Percentiles rank a stretch among this genome's conserved stretches.
Evolutionary conservation across 2,888 invertebrate genomes (phyloP).

Genomic region (Chirona hameri): DNA sequence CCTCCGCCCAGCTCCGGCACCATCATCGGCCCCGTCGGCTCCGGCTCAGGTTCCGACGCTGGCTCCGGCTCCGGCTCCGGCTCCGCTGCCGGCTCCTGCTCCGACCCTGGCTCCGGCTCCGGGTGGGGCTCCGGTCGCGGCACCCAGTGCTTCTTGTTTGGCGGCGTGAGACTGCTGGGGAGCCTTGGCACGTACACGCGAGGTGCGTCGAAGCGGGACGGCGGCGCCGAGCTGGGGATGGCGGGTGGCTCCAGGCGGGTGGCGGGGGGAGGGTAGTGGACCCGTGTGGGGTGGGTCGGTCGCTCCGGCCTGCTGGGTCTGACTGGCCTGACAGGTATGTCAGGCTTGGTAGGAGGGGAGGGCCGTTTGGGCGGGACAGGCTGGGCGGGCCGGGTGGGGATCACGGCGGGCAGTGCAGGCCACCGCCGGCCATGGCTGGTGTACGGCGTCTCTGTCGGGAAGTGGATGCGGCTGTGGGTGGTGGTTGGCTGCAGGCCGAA

Average conservation of each 20-base stretch:
- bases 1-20: neutral
- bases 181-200: neutral
- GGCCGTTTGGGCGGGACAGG: neutral
- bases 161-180: neutral
- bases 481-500: no score
- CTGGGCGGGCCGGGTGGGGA: neutral
- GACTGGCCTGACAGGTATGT: neutral
- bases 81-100: neutral
- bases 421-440: no score
- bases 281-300: neutral
- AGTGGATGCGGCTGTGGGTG: neutral
- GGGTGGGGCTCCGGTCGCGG: no score
- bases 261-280: neutral
- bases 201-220: neutral
- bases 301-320: neutral
- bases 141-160: no score
- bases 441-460: neutral
- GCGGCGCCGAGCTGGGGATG: neutral
- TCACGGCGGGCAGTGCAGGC: neutral
- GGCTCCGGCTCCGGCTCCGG: neutral
- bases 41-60: slow-evolving; percentile 30
- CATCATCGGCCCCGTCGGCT: slow-evolving; percentile 30
- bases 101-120: no score
- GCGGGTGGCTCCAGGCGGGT: neutral
- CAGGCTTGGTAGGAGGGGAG: neutral